A percentile compares a stretch with the other conserved stretches of the same genome.
Evolutionary conservation across 2,797 vertebrate species (phyloP).

Genomic region (Argentina silus): DNA sequence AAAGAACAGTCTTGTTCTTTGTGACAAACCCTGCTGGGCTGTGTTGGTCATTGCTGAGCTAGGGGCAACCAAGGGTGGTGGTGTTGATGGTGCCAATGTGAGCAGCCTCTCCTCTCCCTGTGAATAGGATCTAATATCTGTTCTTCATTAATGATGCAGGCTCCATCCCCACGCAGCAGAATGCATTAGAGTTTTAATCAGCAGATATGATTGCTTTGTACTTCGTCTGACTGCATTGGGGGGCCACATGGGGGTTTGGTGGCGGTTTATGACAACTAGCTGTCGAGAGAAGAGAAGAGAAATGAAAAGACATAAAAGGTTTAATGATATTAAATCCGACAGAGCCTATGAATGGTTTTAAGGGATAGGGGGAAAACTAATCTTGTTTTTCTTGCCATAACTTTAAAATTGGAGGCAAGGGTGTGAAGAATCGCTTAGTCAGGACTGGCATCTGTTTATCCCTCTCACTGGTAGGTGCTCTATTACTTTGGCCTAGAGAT

Average conservation of each 20-base stretch:
- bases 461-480: slow-evolving; percentile 42
- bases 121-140: slow-evolving; percentile 80
- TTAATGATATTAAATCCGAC: slow-evolving; percentile 71
- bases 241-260: slow-evolving; percentile 68
- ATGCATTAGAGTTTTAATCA: slow-evolving; percentile 87
- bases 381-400: slow-evolving; percentile 36
- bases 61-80: slow-evolving; percentile 43
- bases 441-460: slow-evolving; percentile 50
- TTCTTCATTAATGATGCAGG: slow-evolving; percentile 81
- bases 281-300: slow-evolving; percentile 65
- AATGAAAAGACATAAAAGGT: slow-evolving; percentile 63
- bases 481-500: slow-evolving; percentile 46
- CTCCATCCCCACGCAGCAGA: slow-evolving; percentile 73
- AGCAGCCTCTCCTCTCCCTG: slow-evolving; percentile 30
- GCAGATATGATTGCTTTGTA: slow-evolving; percentile 85
- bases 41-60: slow-evolving; percentile 56
- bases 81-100: neutral
- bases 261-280: slow-evolving; percentile 72
- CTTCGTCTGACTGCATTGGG: slow-evolving; percentile 75
- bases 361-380: slow-evolving; percentile 43
- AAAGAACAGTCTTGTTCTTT: slow-evolving; percentile 28
- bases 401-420: slow-evolving; percentile 46
- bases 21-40: slow-evolving; percentile 37
- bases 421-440: slow-evolving; percentile 53
- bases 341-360: slow-evolving; percentile 54